Percentiles rank a stretch among this genome's conserved stretches.
phyloP scores from a whole-genome alignment of 2,888 invertebrate genomes.

The Temnothorax rugatulus region DNA sequence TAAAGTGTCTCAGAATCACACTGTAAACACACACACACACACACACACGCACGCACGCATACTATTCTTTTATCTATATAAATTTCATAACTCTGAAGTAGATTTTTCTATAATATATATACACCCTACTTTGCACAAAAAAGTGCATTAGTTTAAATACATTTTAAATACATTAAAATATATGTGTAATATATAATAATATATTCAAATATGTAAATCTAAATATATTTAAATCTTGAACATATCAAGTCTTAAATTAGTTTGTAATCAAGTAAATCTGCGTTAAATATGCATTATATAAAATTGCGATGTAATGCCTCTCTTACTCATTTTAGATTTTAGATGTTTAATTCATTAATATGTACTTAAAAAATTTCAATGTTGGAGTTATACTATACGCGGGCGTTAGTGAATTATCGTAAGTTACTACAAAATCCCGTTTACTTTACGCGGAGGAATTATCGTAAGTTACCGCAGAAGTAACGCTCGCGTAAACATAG shows the following conservation, averaged over 20 bases:
- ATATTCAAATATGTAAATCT: background rate
- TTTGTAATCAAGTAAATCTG: background rate
- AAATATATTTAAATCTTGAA: constrained; percentile 1
- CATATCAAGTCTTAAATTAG: background rate
- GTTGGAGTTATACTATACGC: too few species aligned
- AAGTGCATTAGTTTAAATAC: background rate
- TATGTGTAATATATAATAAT: background rate
- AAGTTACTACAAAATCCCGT: too few species aligned
- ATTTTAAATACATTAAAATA: background rate
- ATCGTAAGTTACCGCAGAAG: too few species aligned
- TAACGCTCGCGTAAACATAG: too few species aligned
- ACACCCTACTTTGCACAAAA: background rate
- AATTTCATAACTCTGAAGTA: background rate
- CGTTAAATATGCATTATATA: background rate
- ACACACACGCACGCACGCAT: background rate
- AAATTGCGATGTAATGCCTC: background rate
- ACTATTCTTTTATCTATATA: background rate
- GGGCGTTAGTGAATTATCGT: too few species aligned
- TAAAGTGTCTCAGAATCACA: background rate
- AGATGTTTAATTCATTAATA: background rate
- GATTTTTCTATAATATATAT: background rate
- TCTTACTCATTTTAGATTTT: too few species aligned
- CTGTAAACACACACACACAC: background rate
- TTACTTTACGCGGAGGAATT: too few species aligned
- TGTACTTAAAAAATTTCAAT: background rate